Evolutionary conservation across 2,797 vertebrate genomes (phyloP), one percentile per base, ranked within the genome.

Genomic region (Pagetopsis macropterus): DNA sequence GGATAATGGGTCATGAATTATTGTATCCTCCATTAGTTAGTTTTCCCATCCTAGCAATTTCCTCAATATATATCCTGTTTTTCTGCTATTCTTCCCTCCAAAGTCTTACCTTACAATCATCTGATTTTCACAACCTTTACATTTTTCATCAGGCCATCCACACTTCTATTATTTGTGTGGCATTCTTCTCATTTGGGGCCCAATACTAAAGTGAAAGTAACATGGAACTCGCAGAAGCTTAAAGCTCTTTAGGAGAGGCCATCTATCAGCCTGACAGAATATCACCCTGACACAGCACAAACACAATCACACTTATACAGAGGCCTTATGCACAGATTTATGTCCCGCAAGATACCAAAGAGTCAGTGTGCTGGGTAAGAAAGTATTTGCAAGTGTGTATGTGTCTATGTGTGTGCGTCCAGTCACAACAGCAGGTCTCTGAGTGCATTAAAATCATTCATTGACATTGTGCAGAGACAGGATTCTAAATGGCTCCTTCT

Each of bases 391-490:
- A 56, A 54, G 59, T 54, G 57, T 64, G 45, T 31, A 52, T 51
- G 52, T 48, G 44, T 58, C 33, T 63, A 51, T 64, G 40, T 69
- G 64, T 72, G 50, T 78, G 66, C 65, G 55, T 75, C 48, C 6
- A 57, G 54, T 17, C 48, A 27, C 55, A 57, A 69, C 52, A 56
- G 41, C 33, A 46, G 46, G 44, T 73, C 67, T 73, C 11, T 43
- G 70, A 61, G 73, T 74, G 54, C 76, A 67, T 87, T 81, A 54
- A 79, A 63, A 72, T 81, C 70, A 74, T 61, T 58, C 21, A 62
- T 11, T 85, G 82, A 88, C 81, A 77, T 14, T 83, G 55, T 82
- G 60, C 79, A 83, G 82, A 85, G 70, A 62, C 66, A 44, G 15
- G 41, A 21, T 61, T 67, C 64, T 74, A 70, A 85, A 83, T 51